Percentiles rank a stretch among this genome's conserved stretches.
Conservation (phyloP, 2,113 vertebrate genomes). For the Solea solea region DNA sequence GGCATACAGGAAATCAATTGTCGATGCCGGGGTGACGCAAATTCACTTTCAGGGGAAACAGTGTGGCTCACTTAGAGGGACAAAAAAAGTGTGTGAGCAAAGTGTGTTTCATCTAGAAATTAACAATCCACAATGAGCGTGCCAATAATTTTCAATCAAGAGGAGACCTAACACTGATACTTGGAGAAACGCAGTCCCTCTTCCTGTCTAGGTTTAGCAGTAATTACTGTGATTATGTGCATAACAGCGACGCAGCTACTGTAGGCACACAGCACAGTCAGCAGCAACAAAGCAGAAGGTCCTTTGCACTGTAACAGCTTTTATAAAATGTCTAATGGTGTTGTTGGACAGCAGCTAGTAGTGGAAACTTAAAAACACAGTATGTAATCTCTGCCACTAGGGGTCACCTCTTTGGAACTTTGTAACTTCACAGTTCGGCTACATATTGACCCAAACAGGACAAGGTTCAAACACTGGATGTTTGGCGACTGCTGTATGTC, state of each 20-base stretch:
- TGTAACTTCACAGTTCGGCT: too few species aligned
- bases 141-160: not conserved
- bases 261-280: conserved; percentile 28
- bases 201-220: conserved; percentile 10
- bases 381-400: not conserved
- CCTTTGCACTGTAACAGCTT: not conserved
- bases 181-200: conserved; percentile 18
- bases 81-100: conserved; percentile 9
- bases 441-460: too few species aligned
- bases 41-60: conserved; percentile 34
- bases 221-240: conserved; percentile 59
- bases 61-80: conserved; percentile 41
- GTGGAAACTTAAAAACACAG: not conserved
- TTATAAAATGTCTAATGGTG: conserved; percentile 18
- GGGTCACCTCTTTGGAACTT: not conserved
- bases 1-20: conserved; percentile 41
- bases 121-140: not conserved
- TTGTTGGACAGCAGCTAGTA: not conserved
- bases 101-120: conserved; percentile 3
- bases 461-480: too few species aligned
- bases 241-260: conserved; percentile 35
- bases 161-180: conserved; percentile 1
- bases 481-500: too few species aligned
- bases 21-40: conserved; percentile 41
- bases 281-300: conserved; percentile 24